These are phyloP conservation scores for Passer montanus DNA, from an alignment of 2,113 vertebrate genomes.

Conservation along the genomic window DNA sequence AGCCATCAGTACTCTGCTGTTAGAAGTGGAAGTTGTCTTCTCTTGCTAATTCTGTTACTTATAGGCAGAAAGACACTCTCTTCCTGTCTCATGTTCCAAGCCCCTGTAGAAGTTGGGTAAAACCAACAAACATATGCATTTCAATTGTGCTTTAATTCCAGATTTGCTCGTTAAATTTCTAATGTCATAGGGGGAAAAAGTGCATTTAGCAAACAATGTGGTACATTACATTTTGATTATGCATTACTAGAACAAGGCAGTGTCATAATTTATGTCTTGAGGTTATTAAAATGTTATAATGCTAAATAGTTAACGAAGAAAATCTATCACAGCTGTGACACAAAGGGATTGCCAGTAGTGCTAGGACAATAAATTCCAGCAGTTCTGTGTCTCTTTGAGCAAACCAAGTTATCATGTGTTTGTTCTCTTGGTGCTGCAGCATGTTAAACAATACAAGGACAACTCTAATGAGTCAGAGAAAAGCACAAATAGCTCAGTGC, in stretches of 20 bases:
- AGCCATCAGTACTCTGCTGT: background rate
- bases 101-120: background rate
- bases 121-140: background rate
- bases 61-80: background rate
- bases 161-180: background rate
- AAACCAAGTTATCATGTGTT: background rate
- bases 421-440: background rate
- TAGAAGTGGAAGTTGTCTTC: background rate
- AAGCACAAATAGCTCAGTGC: background rate
- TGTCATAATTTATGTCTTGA: background rate
- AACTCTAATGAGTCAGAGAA: background rate
- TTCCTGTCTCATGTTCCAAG: background rate
- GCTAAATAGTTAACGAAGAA: conserved; percentile 7
- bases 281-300: conserved; percentile 16
- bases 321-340: background rate
- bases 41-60: background rate
- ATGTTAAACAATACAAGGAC: background rate
- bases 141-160: background rate
- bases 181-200: rapidly evolving
- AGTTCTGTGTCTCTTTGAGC: background rate
- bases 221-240: background rate
- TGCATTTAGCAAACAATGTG: background rate
- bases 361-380: background rate
- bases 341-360: background rate
- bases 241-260: background rate